phyloP scores from a whole-genome alignment of 2,113 vertebrate species.

The Chamaea fasciata region DNA sequence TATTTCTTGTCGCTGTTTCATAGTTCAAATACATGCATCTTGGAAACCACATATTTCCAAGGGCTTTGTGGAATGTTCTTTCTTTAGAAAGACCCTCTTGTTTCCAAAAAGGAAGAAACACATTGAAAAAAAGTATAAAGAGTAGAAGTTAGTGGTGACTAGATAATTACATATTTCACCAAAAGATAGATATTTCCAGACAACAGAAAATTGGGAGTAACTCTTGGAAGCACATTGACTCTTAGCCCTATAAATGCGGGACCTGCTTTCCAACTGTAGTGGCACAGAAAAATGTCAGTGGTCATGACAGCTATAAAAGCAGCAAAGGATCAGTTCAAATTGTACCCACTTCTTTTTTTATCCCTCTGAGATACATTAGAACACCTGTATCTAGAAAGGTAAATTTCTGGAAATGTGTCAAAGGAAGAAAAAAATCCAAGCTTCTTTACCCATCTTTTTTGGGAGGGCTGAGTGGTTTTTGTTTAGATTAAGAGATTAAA shows the following conservation, averaged over 20 bases:
- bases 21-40: not conserved
- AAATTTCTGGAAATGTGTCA: not conserved
- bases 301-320: not conserved
- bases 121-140: not conserved
- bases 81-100: not conserved
- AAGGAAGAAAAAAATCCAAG: not conserved
- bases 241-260: not conserved
- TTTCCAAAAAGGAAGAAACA: not conserved
- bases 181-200: not conserved
- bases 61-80: not conserved
- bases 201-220: not conserved
- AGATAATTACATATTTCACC: not conserved
- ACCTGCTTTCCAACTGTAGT: not conserved
- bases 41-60: not conserved
- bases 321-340: not conserved
- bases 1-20: not conserved
- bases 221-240: not conserved
- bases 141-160: not conserved
- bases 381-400: not conserved
- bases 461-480: accelerated
- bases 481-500: not conserved
- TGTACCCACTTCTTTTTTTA: not conserved
- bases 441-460: not conserved
- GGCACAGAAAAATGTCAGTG: not conserved
- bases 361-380: not conserved